These are phyloP conservation scores for Copsychus sechellarum DNA, from an alignment of 2,113 vertebrate species.

Conservation along the genomic window DNA sequence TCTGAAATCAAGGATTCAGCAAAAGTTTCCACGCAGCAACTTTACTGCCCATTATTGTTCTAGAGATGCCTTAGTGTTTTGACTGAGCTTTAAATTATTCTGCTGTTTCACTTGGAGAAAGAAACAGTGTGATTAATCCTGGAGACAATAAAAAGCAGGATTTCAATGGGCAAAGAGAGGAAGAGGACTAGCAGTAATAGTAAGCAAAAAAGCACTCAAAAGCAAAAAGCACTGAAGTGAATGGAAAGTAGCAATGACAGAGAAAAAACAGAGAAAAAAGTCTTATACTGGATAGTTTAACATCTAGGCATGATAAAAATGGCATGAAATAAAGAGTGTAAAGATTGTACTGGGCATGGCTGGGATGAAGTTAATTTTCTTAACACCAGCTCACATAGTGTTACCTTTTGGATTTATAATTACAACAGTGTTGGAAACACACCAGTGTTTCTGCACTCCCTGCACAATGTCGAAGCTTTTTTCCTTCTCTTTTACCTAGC, in stretches of 20 bases:
- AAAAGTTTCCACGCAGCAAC: not conserved
- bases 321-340: not conserved
- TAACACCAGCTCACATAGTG: not conserved
- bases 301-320: not conserved
- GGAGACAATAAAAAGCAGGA: not conserved
- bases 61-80: not conserved
- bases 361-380: not conserved
- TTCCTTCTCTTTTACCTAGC: not conserved
- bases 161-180: not conserved
- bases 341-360: not conserved
- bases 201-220: not conserved
- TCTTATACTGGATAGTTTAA: not conserved
- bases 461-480: not conserved
- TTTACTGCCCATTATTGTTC: not conserved
- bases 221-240: not conserved
- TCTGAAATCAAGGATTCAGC: not conserved
- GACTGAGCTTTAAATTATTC: not conserved
- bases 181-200: not conserved
- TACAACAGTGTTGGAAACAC: not conserved
- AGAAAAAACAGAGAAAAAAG: rapidly evolving
- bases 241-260: not conserved
- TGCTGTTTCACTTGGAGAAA: not conserved
- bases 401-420: not conserved
- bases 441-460: not conserved
- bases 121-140: not conserved